Evolutionary conservation across 2,797 vertebrate species (phyloP), one percentile per base, ranked within the genome.

Genomic region (Euphonia xanthogaster): DNA sequence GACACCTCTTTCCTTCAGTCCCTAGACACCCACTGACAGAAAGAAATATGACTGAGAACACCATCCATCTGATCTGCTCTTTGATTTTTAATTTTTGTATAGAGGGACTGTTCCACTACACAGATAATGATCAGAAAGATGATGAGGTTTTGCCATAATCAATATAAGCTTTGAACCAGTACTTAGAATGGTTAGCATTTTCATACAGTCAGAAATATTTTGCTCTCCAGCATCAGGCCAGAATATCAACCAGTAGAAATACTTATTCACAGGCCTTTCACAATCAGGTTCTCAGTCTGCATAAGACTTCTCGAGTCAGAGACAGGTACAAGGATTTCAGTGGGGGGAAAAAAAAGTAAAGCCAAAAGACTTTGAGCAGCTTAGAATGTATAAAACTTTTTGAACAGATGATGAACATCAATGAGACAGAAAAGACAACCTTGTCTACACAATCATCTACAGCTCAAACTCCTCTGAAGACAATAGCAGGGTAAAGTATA

Each of bases 401-500:
- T 62, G 18, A 84, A 76, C 8, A 58, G 42, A 47, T 30, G 6
- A 68, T n/a, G 33, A 50, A 86, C 42, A 31, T 19, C 57, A 73
- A 14, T 31, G 18, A 79, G 86, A 82, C 13, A 74, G 27, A 91
- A 92, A 92, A 48, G 12, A 75, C 18, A 71, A 35, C 10, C 25
- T 78, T 54, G 21, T 50, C 45, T 65, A 28, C 13, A 47, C 31
- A 48, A 70, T 22, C 15, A 37, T 30, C 57, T 62, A 40, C 44
- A 47, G 11, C 10, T 74, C 57, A 68, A 81, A 53, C 9, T 83
- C 70, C 51, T 75, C 42, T 65, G 45, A 65, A 77, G n/a, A 61
- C 7, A 11, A 12, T 12, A n/a, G 66, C 0, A 0, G 14, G 6
- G 14, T 33, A 47, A 44, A 60, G 5, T 14, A n/a, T 30, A 80